A percentile compares a stretch with the other conserved stretches of the same genome.
Evolutionary conservation across 2,797 vertebrate genomes (phyloP).

Genomic region (Sebastes elongatus): DNA sequence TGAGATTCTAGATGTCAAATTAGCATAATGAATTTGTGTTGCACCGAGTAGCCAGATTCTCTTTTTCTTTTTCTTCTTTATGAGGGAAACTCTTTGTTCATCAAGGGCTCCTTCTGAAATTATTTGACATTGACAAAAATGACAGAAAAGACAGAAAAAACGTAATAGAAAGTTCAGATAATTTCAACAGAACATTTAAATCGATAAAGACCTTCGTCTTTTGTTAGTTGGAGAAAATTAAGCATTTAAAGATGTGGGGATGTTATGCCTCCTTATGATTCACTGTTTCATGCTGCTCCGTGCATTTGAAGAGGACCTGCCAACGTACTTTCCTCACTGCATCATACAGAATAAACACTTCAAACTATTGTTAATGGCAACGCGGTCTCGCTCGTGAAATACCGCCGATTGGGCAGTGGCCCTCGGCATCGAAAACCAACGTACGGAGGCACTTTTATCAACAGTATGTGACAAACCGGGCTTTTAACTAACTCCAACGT

Average conservation of each 20-base stretch:
- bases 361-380: not conserved
- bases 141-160: not conserved
- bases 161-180: not conserved
- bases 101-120: not conserved
- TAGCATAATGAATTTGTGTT: not conserved
- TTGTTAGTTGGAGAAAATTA: not conserved
- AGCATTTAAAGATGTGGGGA: not conserved
- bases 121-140: not conserved
- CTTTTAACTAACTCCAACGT: too few species aligned
- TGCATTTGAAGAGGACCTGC: not conserved
- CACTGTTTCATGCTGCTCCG: not conserved
- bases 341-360: not conserved
- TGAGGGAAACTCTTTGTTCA: not conserved
- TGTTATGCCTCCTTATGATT: not conserved
- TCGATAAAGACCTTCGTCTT: not conserved
- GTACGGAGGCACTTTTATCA: too few species aligned
- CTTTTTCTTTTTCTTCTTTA: not conserved
- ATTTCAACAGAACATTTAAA: not conserved
- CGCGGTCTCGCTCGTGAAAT: too few species aligned
- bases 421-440: too few species aligned
- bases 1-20: slow-evolving; percentile 1
- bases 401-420: too few species aligned
- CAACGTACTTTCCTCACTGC: not conserved
- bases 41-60: not conserved
- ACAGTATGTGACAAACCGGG: too few species aligned